phyloP scores from a whole-genome alignment of 2,797 vertebrate genomes.

The Euthynnus affinis region DNA sequence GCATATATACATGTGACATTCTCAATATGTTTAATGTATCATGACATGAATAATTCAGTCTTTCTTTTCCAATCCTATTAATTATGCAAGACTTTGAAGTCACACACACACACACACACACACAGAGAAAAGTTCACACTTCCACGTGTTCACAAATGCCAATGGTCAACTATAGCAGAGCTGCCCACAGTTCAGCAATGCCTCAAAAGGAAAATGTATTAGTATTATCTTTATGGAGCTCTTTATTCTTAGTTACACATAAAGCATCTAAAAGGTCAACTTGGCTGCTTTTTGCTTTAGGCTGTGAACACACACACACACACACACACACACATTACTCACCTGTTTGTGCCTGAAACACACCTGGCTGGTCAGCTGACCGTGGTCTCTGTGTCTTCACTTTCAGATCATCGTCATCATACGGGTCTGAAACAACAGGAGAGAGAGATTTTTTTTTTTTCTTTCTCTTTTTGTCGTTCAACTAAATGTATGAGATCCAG shows the following conservation, averaged over 20 bases:
- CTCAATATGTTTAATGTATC: constrained; percentile 42
- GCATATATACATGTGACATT: constrained; percentile 30
- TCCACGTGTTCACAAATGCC: constrained; percentile 21
- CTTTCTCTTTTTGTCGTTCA: not conserved
- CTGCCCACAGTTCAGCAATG: not conserved
- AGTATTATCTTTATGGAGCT: constrained; percentile 13
- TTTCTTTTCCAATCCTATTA: constrained; percentile 20
- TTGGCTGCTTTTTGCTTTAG: constrained; percentile 22
- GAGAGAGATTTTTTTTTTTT: not conserved
- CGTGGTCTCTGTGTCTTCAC: constrained; percentile 98
- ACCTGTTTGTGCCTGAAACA: constrained; percentile 99
- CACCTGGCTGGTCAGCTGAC: constrained; percentile 96
- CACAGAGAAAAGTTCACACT: constrained; percentile 7
- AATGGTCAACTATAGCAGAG: constrained; percentile 27
- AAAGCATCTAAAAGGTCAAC: constrained; percentile 24
- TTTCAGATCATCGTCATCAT: constrained; percentile 94
- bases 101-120: constrained; percentile 3
- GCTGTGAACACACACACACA: constrained; percentile 24
- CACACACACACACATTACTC: constrained; percentile 65
- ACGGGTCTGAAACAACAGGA: constrained; percentile 87
- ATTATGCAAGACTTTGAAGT: constrained; percentile 47
- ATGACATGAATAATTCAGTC: constrained; percentile 49
- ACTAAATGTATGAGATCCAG: not conserved
- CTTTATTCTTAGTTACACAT: constrained; percentile 29
- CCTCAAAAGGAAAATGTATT: constrained; percentile 5